Evolutionary conservation across 92 coral and sea anemone species (phyloP), one percentile per base, ranked within the genome.

Genomic region (Metridium senile): DNA sequence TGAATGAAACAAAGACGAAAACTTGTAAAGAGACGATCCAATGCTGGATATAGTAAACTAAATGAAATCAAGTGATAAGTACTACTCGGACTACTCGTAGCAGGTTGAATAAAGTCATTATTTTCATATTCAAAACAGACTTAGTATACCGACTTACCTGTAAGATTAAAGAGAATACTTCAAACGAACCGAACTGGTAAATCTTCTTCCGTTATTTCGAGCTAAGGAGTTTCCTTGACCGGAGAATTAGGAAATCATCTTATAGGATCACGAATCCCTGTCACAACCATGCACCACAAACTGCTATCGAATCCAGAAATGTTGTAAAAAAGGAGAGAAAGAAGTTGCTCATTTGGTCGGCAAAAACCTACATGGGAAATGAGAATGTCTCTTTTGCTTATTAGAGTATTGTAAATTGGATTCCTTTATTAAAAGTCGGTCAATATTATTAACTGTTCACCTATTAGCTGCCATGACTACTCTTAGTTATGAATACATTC

Each of bases 391-490:
- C 31, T 58, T 54, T 27, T 71, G 28, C 76, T 71, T 71, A 28
- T 52, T 33, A 71, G 51, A 29, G 43, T 30, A 29, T 45, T 29
- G 62, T 53, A 51, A 71, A 71, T 71, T 71, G 76, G 76, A 71
- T 71, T 71, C 76, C n/a, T 35, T 58, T 35, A 51, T 71, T 58
- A 34, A 71, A 71, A 27, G 49, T 51, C 76, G 35, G 76, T 71
- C 58, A 71, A 71, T 71, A 71, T 58, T 58, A 71, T 71, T 51
- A 71, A 53, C 76, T 1, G 76, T 49, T 52, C 49, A 47, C 49
- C 30, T 49, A 49, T 51, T 54, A 29, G 46, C 76, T 49, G 29
- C 32, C 76, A 51, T 19, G 30, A 51, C 34, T 13, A 25, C 72
- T 69, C 23, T 23, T 59, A 69, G 1, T 53, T 70, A 19, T 11